Percentiles rank a stretch among this genome's conserved stretches.
phyloP scores from a whole-genome alignment of 2,888 invertebrate species.

The Oxytorus armatus region DNA sequence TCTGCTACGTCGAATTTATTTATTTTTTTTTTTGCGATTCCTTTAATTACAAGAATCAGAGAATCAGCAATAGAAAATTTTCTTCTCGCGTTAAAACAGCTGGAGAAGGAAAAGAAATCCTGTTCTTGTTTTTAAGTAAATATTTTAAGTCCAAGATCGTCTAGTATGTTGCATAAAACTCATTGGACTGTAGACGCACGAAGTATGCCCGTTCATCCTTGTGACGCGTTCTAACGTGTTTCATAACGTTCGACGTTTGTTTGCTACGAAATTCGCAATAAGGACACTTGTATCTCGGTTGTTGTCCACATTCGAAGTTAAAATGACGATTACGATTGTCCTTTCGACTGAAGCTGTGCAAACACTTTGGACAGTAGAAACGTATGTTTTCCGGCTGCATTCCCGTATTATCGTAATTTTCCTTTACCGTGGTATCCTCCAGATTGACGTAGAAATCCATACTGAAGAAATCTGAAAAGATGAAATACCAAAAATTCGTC shows the following conservation, averaged over 20 bases:
- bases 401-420: conserved; percentile 14
- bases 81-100: background rate
- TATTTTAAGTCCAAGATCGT: background rate
- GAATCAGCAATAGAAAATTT: background rate
- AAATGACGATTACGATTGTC: conserved; percentile 80
- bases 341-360: conserved; percentile 75
- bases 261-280: conserved; percentile 78
- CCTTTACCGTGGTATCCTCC: conserved; percentile 37
- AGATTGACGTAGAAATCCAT: conserved; percentile 66
- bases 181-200: conserved; percentile 66
- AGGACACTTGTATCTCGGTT: conserved; percentile 81
- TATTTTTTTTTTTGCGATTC: background rate
- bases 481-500: conserved; percentile 55
- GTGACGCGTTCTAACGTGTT: conserved; percentile 77
- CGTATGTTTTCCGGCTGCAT: conserved; percentile 59
- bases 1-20: conserved; percentile 21
- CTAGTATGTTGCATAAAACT: conserved; percentile 36
- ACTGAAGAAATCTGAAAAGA: conserved; percentile 70
- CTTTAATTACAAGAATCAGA: conserved; percentile 25
- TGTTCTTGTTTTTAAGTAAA: background rate
- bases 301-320: conserved; percentile 81
- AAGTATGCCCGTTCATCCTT: conserved; percentile 71
- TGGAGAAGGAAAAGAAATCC: background rate
- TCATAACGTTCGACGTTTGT: conserved; percentile 77
- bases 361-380: conserved; percentile 76